Evolutionary conservation across 2,113 vertebrate genomes (phyloP).

Genomic region (Pogonocichla stellata): DNA sequence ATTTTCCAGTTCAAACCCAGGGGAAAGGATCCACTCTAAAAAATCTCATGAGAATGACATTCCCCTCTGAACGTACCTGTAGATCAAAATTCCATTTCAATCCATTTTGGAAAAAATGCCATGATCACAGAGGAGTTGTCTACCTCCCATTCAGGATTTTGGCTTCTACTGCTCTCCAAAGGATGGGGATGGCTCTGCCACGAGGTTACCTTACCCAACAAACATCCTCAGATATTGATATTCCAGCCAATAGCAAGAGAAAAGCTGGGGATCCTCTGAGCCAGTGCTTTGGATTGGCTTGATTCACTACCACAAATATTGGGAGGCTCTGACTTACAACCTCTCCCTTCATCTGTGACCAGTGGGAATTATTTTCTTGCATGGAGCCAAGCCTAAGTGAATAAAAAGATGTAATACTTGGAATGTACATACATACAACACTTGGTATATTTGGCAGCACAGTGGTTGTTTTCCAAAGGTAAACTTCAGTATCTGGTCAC

Average conservation of each 20-base stretch:
- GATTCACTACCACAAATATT: accelerated
- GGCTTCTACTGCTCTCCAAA: not conserved
- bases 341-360: not conserved
- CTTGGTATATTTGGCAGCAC: not conserved
- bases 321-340: not conserved
- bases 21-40: not conserved
- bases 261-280: not conserved
- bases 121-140: not conserved
- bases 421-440: not conserved
- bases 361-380: not conserved
- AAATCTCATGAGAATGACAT: accelerated
- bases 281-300: not conserved
- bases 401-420: not conserved
- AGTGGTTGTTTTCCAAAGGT: not conserved
- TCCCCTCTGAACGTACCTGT: not conserved
- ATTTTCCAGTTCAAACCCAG: not conserved
- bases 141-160: not conserved
- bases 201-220: not conserved
- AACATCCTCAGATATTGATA: accelerated
- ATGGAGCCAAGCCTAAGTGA: not conserved
- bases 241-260: not conserved
- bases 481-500: not conserved
- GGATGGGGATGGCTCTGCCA: not conserved
- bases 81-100: not conserved
- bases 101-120: not conserved